These are phyloP conservation scores for Exocentrus adspersus DNA, from an alignment of 2,888 invertebrate species.

Conservation along the genomic window DNA sequence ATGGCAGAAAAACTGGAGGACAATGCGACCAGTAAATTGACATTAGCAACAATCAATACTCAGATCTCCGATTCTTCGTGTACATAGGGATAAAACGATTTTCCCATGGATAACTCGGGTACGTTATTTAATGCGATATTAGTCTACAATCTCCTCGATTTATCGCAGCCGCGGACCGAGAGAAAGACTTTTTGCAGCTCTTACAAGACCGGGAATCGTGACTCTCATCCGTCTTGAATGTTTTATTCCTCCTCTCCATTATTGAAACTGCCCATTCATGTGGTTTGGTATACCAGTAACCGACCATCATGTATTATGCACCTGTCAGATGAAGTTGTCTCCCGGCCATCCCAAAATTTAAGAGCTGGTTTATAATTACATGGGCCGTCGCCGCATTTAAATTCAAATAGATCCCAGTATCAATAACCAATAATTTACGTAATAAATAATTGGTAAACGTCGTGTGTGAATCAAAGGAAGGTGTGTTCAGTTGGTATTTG, in stretches of 20 bases:
- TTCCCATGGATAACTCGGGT: constrained; percentile 28
- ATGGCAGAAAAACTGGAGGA: background rate
- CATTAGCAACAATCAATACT: constrained; percentile 2
- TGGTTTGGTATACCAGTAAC: background rate
- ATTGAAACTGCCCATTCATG: constrained; percentile 24
- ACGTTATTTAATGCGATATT: constrained; percentile 28
- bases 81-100: background rate
- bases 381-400: background rate
- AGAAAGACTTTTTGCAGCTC: constrained; percentile 25
- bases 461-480: too few relatives aligned
- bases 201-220: constrained; percentile 22
- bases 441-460: too few relatives aligned
- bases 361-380: background rate
- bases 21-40: background rate
- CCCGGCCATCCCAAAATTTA: background rate
- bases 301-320: background rate
- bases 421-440: too few relatives aligned
- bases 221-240: constrained; percentile 19
- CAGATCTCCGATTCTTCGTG: background rate
- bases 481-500: too few relatives aligned
- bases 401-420: background rate
- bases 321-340: background rate
- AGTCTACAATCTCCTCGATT: constrained; percentile 28
- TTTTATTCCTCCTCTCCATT: constrained; percentile 17
- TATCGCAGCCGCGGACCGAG: constrained; percentile 22